Evolutionary conservation across 2,797 vertebrate genomes (phyloP), one percentile per base, ranked within the genome.

Genomic region (Platyrinchus mystaceus): DNA sequence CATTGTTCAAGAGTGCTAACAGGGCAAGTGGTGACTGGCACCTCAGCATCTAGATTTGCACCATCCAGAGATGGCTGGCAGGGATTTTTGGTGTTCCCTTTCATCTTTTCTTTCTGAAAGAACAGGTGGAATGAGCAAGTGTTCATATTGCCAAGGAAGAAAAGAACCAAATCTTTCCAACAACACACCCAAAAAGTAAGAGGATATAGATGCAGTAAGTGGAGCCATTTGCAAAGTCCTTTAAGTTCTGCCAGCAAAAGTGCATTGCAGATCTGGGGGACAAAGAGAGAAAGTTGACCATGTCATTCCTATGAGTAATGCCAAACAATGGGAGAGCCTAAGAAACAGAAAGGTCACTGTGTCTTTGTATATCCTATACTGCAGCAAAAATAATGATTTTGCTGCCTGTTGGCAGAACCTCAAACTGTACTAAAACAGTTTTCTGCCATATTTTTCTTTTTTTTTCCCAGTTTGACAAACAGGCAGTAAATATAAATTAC

Each of bases 401-500:
- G 10, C 36, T 68, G 28, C 26, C 36, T 50, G 21, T 73, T 37
- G 6, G 14, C 34, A 91, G 50, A 94, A 94, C 73, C 79, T 59
- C 70, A 90, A 89, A 96, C 80, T 91, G 63, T 71, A 95, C 87
- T 96, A 87, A 75, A 92, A 67, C 1, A 9, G 77, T 94, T 94
- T 94, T 94, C 81, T 90, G 84, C 83, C 36, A 55, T 84, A 71
- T 96, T 85, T 63, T 67, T 28, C 13, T 84, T 91, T 86, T 90
- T 92, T 68, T 68, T 67, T 62, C 17, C 77, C 91, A 83, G n/a
- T 46, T 64, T 93, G 26, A 85, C 44, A 82, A 93, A 86, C 52
- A 91, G 74, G 56, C 46, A 73, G 60, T 70, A 93, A 95, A 94
- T 89, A 93, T 90, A 96, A 96, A 95, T 97, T 96, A 97, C 50